phyloP scores from a whole-genome alignment of 1,140 invertebrate species.

The Ostrea denselamellosa region DNA sequence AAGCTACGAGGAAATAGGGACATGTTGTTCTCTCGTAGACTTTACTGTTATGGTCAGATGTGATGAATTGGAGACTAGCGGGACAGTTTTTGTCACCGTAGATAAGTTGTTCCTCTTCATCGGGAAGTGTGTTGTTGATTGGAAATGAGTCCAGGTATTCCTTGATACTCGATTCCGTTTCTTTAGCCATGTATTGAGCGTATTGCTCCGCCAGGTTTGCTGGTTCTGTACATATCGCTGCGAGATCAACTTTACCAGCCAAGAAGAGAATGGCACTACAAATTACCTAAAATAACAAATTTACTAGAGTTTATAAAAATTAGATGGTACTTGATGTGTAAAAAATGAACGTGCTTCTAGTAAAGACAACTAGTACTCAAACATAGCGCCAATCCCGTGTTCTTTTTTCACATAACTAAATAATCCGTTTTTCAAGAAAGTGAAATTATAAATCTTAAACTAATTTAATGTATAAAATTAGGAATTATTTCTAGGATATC shows the following conservation, averaged over 20 bases:
- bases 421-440: no score
- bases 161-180: not conserved
- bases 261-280: not conserved
- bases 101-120: constrained; percentile 10
- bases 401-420: no score
- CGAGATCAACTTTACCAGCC: not conserved
- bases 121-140: not conserved
- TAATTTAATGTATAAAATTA: no score
- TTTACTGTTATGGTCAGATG: not conserved
- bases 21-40: constrained; percentile 11
- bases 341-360: no score
- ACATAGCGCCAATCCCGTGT: no score
- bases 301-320: not conserved
- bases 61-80: not conserved
- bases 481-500: no score
- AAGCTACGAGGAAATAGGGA: constrained; percentile 15
- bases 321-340: no score
- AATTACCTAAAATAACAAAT: not conserved
- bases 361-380: no score
- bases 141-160: not conserved
- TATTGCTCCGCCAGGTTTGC: constrained; percentile 5
- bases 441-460: no score
- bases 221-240: not conserved
- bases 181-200: not conserved
- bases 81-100: not conserved